These are phyloP conservation scores for Orchestia grillus DNA, from an alignment of 1,140 invertebrate species.

Conservation along the genomic window DNA sequence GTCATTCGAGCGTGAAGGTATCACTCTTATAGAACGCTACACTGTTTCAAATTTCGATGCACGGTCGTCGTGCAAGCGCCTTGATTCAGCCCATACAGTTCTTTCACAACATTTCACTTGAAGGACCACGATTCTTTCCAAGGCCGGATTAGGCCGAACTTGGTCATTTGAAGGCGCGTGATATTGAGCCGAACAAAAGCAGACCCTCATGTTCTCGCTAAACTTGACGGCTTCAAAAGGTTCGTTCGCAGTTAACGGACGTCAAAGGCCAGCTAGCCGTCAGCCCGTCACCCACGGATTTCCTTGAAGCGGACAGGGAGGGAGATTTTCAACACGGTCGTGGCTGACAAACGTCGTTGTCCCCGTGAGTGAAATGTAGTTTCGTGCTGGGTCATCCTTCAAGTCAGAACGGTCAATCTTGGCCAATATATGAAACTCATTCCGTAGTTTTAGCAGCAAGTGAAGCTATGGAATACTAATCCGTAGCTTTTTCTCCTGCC, in stretches of 20 bases:
- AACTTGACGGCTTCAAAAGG: neutral
- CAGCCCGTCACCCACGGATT: neutral
- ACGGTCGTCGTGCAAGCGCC: neutral
- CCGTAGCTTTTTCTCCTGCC: neutral
- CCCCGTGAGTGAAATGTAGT: neutral
- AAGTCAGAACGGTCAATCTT: neutral
- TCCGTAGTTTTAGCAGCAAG: neutral
- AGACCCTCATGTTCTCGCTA: neutral
- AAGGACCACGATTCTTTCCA: neutral
- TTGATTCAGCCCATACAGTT: neutral
- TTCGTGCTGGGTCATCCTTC: neutral
- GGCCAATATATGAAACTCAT: neutral
- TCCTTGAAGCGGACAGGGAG: neutral
- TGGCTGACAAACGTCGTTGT: neutral
- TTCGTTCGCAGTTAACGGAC: neutral
- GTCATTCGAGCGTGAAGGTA: too few relatives aligned
- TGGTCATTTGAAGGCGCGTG: constrained; percentile 25
- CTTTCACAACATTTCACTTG: neutral
- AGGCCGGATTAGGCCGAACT: neutral
- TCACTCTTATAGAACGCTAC: too few relatives aligned
- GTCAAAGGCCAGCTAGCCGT: neutral
- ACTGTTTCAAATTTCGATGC: neutral
- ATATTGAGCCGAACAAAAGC: constrained; percentile 17
- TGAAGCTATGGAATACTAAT: neutral
- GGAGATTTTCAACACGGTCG: neutral